Conservation (phyloP, 1,140 invertebrate species). For the Drosophila quadrilineata region DNA sequence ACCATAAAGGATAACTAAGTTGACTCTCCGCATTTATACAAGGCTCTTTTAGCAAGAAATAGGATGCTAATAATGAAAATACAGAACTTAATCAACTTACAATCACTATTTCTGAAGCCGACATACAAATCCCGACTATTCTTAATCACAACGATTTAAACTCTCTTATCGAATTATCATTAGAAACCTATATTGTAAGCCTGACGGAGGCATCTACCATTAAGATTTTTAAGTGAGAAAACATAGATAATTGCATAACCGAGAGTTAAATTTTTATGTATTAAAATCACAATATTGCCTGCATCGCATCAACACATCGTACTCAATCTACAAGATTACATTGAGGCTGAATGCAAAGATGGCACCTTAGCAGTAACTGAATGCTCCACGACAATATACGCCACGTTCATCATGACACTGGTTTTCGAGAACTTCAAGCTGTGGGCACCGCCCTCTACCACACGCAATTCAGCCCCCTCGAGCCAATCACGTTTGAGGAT, state of each 20-base stretch:
- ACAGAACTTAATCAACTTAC: slow-evolving; percentile 18
- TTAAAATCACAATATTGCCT: no score
- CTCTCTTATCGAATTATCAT: background rate
- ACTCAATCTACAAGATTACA: background rate
- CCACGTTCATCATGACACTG: background rate
- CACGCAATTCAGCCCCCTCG: no score
- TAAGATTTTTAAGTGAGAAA: background rate
- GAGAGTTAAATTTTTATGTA: no score
- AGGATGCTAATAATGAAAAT: slow-evolving; percentile 12
- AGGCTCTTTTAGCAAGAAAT: slow-evolving; percentile 5
- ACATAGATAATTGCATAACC: background rate
- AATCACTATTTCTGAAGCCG: background rate
- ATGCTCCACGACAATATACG: background rate
- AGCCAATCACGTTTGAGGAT: no score
- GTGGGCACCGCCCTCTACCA: background rate
- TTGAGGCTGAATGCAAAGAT: background rate
- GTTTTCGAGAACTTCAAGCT: background rate
- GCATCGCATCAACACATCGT: no score
- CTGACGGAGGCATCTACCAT: background rate
- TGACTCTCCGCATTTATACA: slow-evolving; percentile 16
- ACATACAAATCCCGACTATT: background rate
- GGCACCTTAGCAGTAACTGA: background rate
- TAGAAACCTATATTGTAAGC: background rate
- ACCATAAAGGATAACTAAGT: background rate
- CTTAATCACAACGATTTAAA: background rate